Evolutionary conservation across 2,888 invertebrate genomes (phyloP).

Genomic region (Thyatira batis): DNA sequence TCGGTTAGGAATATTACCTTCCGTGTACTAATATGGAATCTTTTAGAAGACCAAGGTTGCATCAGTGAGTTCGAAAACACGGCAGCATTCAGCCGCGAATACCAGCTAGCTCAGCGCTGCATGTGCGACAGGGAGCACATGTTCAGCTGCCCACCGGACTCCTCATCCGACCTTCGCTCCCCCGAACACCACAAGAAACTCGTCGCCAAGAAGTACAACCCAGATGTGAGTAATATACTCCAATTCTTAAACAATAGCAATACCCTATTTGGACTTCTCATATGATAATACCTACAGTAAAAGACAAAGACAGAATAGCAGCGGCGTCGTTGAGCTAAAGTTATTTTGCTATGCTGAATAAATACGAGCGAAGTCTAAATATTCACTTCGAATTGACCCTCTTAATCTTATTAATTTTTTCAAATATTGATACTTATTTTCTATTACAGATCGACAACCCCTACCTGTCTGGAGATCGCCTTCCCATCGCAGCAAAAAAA

Average conservation of each 20-base stretch:
- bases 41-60: conserved; percentile 91
- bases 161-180: conserved; percentile 82
- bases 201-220: conserved; percentile 89
- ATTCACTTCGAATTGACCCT: too few species aligned
- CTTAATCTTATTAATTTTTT: too few species aligned
- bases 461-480: conserved; percentile 91
- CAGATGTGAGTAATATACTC: conserved; percentile 60
- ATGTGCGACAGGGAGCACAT: conserved; percentile 99
- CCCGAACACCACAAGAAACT: conserved; percentile 85
- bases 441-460: conserved; percentile 88
- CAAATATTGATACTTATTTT: conserved; percentile 9
- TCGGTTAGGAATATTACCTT: too few species aligned
- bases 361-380: too few species aligned
- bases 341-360: too few species aligned
- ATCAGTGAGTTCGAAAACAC: conserved; percentile 96
- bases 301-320: too few species aligned
- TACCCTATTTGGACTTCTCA: too few species aligned
- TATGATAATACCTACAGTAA: too few species aligned
- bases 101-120: conserved; percentile 95
- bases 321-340: too few species aligned
- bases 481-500: conserved; percentile 96
- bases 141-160: conserved; percentile 91
- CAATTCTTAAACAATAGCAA: too few species aligned
- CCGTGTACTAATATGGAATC: conserved; percentile 8
- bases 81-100: conserved; percentile 96